Percentiles rank a stretch among this genome's conserved stretches.
phyloP scores from a whole-genome alignment of 35 echinoderm and acorn worm species.

The Diadema setosum region DNA sequence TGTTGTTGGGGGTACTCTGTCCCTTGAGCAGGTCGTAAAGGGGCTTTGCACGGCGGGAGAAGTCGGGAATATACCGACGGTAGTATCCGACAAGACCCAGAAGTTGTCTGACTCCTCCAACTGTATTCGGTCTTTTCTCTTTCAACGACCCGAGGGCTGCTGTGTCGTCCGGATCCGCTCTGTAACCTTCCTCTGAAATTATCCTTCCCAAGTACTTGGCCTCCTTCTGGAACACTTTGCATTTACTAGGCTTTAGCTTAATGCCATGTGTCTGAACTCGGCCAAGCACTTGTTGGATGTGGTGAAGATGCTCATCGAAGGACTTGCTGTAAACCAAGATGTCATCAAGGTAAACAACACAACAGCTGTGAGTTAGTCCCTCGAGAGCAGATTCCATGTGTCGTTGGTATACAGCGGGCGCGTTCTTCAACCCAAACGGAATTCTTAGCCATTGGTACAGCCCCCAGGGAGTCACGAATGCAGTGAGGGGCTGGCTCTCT shows the following conservation, averaged over 20 bases:
- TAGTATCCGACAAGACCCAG: slow-evolving; percentile 29
- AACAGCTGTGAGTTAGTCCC: slow-evolving; percentile 31
- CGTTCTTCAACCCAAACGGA: no score
- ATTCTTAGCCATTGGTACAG: slow-evolving; percentile 64
- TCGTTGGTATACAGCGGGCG: slow-evolving; percentile 42
- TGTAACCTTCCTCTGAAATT: slow-evolving; percentile 18
- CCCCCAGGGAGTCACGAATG: slow-evolving; percentile 59
- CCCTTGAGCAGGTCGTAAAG: slow-evolving; percentile 13
- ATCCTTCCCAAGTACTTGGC: slow-evolving; percentile 40
- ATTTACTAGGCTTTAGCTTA: slow-evolving; percentile 37
- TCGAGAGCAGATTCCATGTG: slow-evolving; percentile 44
- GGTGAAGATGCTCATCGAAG: slow-evolving; percentile 22
- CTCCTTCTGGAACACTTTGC: slow-evolving; percentile 40
- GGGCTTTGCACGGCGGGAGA: slow-evolving; percentile 17
- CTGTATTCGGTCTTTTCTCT: background rate
- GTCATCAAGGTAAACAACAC: no score
- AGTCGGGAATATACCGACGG: background rate
- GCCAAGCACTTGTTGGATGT: background rate
- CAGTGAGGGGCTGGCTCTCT: slow-evolving; percentile 38
- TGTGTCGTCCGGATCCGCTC: background rate
- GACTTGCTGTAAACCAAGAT: slow-evolving; percentile 15
- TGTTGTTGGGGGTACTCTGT: background rate
- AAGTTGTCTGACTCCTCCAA: slow-evolving; percentile 32
- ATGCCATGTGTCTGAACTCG: slow-evolving; percentile 3
- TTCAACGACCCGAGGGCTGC: background rate